Evolutionary conservation across 2,113 vertebrate species (phyloP).

Genomic region (Malurus melanocephalus): DNA sequence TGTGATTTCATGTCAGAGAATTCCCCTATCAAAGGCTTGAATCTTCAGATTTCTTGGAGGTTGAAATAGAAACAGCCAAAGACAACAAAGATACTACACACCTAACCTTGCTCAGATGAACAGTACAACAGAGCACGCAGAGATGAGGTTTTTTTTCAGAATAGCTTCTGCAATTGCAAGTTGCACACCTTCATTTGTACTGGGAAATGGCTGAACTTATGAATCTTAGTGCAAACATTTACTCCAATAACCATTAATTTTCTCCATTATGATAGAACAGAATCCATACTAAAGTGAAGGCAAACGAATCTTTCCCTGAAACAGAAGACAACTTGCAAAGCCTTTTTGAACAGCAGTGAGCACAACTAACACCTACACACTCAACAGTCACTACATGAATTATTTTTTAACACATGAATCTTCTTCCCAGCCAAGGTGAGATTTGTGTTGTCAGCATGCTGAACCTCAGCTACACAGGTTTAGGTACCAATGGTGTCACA

Average conservation of each 20-base stretch:
- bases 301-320: not conserved
- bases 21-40: not conserved
- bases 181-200: not conserved
- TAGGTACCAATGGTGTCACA: not conserved
- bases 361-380: accelerated
- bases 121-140: not conserved
- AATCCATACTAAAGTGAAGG: not conserved
- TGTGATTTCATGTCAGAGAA: not conserved
- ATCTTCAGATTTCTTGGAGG: not conserved
- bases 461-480: not conserved
- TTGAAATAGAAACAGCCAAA: not conserved
- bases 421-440: not conserved
- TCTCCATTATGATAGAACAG: not conserved
- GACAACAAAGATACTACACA: not conserved
- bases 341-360: not conserved
- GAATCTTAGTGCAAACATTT: not conserved
- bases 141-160: not conserved
- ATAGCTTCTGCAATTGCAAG: not conserved
- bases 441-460: not conserved
- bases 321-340: not conserved
- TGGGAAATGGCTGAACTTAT: not conserved
- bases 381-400: not conserved
- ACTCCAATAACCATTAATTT: not conserved
- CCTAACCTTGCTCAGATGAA: not conserved
- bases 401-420: not conserved